These are phyloP conservation scores for Archegozetes longisetosus DNA, from an alignment of 1,140 invertebrate genomes.

Conservation along the genomic window DNA sequence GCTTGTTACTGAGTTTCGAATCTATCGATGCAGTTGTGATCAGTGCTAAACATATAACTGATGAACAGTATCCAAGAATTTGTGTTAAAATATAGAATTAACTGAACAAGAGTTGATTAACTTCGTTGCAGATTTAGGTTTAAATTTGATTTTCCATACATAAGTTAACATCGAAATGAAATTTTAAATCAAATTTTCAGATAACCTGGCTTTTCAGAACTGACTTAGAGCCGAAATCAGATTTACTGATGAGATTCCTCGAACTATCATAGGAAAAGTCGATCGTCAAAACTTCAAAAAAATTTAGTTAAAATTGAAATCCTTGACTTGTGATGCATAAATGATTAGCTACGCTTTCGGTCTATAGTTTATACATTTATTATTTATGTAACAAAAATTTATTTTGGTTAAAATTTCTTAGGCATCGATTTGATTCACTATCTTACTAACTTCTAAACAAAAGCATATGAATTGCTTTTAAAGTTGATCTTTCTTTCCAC, in stretches of 20 bases:
- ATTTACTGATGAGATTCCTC: not conserved
- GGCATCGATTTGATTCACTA: no score
- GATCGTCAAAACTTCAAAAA: constrained; percentile 13
- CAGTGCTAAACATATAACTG: not conserved
- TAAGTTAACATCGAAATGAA: not conserved
- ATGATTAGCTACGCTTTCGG: not conserved
- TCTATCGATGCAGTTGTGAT: not conserved
- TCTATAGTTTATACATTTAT: no score
- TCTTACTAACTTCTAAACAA: no score
- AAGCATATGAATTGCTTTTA: no score
- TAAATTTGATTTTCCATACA: not conserved
- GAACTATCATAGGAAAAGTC: constrained; percentile 12
- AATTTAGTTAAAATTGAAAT: not conserved
- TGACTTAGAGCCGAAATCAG: constrained; percentile 1
- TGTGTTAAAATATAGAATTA: not conserved
- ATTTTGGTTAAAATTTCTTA: no score
- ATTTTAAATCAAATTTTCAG: not conserved
- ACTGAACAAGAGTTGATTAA: constrained; percentile 2
- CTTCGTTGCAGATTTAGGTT: not conserved
- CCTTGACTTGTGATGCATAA: no score
- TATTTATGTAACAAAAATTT: no score
- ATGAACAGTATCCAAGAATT: not conserved
- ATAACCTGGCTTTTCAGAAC: constrained; percentile 5
- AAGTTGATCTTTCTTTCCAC: no score
- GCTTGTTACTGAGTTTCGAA: not conserved